Evolutionary conservation across 2,888 invertebrate species (phyloP).

Genomic region (Rhagophthalmus giganteus): DNA sequence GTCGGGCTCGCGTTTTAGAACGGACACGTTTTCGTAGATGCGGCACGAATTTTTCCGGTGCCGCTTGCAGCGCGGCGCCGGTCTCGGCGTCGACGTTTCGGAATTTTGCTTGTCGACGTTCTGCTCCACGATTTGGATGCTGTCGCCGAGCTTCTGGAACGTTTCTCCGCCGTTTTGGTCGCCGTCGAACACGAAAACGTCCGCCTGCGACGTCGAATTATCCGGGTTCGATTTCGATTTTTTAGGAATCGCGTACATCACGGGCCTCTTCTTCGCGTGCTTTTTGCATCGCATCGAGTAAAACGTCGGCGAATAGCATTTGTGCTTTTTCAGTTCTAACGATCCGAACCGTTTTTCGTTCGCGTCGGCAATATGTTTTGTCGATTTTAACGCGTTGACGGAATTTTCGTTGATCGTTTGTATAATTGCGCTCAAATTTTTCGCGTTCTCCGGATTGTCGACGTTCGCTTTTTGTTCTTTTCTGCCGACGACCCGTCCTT

Average conservation of each 20-base stretch:
- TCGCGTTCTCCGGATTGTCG: slow-evolving; percentile 13
- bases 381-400: slow-evolving; percentile 14
- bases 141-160: slow-evolving; percentile 69
- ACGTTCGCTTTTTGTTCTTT: slow-evolving; percentile 37
- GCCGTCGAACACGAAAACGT: slow-evolving; percentile 43
- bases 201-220: slow-evolving; percentile 19
- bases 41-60: slow-evolving; percentile 44
- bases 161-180: slow-evolving; percentile 53
- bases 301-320: slow-evolving; percentile 55
- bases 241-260: slow-evolving; percentile 51
- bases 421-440: slow-evolving; percentile 5
- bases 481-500: slow-evolving; percentile 41
- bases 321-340: slow-evolving; percentile 51
- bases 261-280: slow-evolving; percentile 51
- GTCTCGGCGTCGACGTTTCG: slow-evolving; percentile 55
- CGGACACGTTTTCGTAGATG: slow-evolving; percentile 31
- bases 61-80: slow-evolving; percentile 60
- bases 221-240: slow-evolving; percentile 15
- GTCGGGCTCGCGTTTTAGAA: slow-evolving; percentile 14
- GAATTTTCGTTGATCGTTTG: slow-evolving; percentile 25
- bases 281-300: slow-evolving; percentile 55
- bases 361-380: slow-evolving; percentile 10
- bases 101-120: slow-evolving; percentile 42
- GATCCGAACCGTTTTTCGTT: slow-evolving; percentile 49
- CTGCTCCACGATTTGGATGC: slow-evolving; percentile 67